phyloP scores from a whole-genome alignment of 2,888 invertebrate species.

The Chymomyza fuscimana region DNA sequence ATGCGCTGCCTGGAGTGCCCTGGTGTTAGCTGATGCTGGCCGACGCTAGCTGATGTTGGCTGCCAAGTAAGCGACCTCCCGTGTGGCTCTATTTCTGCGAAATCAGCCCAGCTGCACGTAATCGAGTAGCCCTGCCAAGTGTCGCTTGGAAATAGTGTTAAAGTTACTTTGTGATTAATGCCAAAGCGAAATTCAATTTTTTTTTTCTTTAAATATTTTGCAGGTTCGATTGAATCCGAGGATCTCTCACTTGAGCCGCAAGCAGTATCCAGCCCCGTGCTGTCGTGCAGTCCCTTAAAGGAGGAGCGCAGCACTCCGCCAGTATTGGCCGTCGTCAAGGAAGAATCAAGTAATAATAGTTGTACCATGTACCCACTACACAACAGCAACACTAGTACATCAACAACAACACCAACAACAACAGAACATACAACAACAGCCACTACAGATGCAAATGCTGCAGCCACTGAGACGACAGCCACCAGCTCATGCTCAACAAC shows the following conservation, averaged over 20 bases:
- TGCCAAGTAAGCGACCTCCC: conserved; percentile 61
- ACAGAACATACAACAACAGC: conserved; percentile 59
- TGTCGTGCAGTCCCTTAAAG: conserved; percentile 83
- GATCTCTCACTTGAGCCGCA: conserved; percentile 86
- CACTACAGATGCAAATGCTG: conserved; percentile 63
- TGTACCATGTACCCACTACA: conserved; percentile 80
- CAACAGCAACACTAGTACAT: conserved; percentile 59
- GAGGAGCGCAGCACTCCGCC: conserved; percentile 86
- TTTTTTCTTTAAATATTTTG: conserved; percentile 51
- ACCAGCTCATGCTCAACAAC: conserved; percentile 22
- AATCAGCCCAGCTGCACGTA: conserved; percentile 70
- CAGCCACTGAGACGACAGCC: conserved; percentile 49
- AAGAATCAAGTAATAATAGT: conserved; percentile 87
- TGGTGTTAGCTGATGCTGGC: not conserved
- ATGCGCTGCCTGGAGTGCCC: conserved; percentile 26
- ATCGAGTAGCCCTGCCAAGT: conserved; percentile 32
- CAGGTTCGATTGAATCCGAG: conserved; percentile 90
- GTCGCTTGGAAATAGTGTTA: not conserved
- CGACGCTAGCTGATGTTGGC: conserved; percentile 1
- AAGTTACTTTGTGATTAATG: conserved; percentile 24
- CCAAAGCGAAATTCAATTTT: not conserved
- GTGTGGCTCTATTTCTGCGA: conserved; percentile 76
- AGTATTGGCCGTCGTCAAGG: conserved; percentile 83
- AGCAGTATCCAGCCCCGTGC: conserved; percentile 80
- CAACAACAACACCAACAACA: conserved; percentile 60